Evolutionary conservation across 1,140 invertebrate species (phyloP).

Genomic region (Drosophila sucinea): DNA sequence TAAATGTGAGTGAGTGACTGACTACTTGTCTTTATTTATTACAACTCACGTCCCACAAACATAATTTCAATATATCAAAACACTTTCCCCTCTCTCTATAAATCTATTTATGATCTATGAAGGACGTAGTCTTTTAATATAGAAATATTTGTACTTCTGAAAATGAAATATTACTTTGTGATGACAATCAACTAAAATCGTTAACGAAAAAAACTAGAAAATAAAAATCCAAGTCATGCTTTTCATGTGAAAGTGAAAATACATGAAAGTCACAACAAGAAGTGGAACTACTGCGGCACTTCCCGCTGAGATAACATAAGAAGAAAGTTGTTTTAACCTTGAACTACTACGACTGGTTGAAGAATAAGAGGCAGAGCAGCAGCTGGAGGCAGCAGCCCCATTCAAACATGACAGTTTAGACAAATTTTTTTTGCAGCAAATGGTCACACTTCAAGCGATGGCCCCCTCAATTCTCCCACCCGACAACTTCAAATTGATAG

Average conservation of each 20-base stretch:
- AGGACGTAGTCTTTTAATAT: neutral
- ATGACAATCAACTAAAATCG: neutral
- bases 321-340: slow-evolving; percentile 13
- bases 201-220: neutral
- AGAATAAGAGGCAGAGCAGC: neutral
- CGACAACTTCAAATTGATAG: neutral
- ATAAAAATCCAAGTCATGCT: slow-evolving; percentile 1
- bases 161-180: neutral
- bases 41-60: slow-evolving; percentile 11
- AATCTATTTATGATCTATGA: neutral
- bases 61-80: slow-evolving; percentile 6
- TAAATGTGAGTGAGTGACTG: neutral
- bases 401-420: slow-evolving; percentile 2
- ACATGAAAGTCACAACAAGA: slow-evolving; percentile 6
- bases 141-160: neutral
- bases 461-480: neutral
- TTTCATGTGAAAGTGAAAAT: slow-evolving; percentile 5
- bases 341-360: slow-evolving; percentile 7
- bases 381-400: neutral
- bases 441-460: neutral
- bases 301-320: slow-evolving; percentile 9
- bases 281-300: neutral
- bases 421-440: neutral
- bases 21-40: slow-evolving; percentile 9
- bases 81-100: slow-evolving; percentile 6